Evolutionary conservation across 2,113 vertebrate species (phyloP).

Genomic region (Forbesichthys papilliferus): DNA sequence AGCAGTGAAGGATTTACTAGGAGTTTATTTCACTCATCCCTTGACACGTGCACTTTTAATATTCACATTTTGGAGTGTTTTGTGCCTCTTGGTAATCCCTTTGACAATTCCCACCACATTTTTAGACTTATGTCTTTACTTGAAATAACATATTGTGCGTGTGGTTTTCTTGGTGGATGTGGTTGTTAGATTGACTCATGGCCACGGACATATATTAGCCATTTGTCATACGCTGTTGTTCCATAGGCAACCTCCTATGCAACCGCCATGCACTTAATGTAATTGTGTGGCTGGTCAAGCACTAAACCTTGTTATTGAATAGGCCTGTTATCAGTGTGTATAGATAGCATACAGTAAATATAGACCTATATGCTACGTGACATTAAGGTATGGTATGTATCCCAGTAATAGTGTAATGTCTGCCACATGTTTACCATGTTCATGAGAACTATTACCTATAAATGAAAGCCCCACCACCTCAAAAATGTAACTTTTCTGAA

Average conservation of each 20-base stretch:
- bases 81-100: slow-evolving; percentile 32
- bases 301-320: slow-evolving; percentile 24
- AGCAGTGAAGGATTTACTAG: slow-evolving; percentile 61
- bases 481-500: too few species aligned
- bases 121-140: slow-evolving; percentile 22
- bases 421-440: too few species aligned
- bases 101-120: slow-evolving; percentile 17
- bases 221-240: slow-evolving; percentile 22
- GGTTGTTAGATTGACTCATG: slow-evolving; percentile 19
- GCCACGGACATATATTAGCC: slow-evolving; percentile 33
- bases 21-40: slow-evolving; percentile 58
- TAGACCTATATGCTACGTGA: too few species aligned
- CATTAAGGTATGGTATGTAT: too few species aligned
- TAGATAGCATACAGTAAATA: too few species aligned
- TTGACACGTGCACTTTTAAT: slow-evolving; percentile 49
- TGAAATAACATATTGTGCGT: neutral
- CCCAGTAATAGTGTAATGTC: too few species aligned
- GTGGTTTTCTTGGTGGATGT: neutral
- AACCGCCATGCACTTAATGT: slow-evolving; percentile 32
- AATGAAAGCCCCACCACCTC: too few species aligned
- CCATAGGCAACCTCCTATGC: slow-evolving; percentile 11
- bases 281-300: slow-evolving; percentile 38
- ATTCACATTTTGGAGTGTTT: slow-evolving; percentile 46
- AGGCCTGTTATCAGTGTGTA: slow-evolving; percentile 11
- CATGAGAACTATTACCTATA: too few species aligned